Base-by-base conservation (phyloP, 2,113 vertebrate species). In the Pollimyrus isidori region DNA sequence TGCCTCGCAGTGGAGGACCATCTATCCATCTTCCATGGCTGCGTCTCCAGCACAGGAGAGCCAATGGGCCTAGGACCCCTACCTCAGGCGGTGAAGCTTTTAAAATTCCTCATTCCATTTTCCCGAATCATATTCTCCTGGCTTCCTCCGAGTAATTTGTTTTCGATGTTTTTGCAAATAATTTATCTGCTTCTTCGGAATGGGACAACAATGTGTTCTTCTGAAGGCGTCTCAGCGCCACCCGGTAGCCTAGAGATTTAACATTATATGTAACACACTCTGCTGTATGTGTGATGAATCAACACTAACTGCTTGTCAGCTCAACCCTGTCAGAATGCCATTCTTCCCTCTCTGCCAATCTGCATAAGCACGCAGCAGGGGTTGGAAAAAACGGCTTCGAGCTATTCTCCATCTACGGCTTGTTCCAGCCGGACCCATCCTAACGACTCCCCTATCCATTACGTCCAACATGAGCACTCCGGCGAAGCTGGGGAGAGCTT, bases 241-340 rank as follows among this genome's bases (percentile, higher is more conserved):
- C 45, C 3, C 21, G 2, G 23, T 1, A 87, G 49, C 85, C 50
- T 87, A 26, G 46, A 52, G 48, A 50, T 86, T 52, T 26, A 52
- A 50, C 46, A 15, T 86, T 86, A 19, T 35, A 86, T n/a, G 48
- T 86, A 49, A 23, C 84, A 86, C 46, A 52, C 23, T 52, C n/a
- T 52, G 45, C n/a, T 86, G 48, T 48, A 86, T 50, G 48, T 52
- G 84, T 87, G 85, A 87, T 87, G 85, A 53, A 53, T 87, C 85
- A 39, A 53, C 49, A 30, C 26, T 53, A 53, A 53, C 85, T 87
- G 85, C 49, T 19, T 87, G 50, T 50, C 84, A 86, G 49, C 13
- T 19, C 49, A 19, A 26, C 49, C 52, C 52, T 35, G 19, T 62
- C 50, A 2, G 35, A 62, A 48, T 62, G 80, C 23, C 73, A 83